Conservation (phyloP, 2,888 invertebrate species). For the Ophion costatus region DNA sequence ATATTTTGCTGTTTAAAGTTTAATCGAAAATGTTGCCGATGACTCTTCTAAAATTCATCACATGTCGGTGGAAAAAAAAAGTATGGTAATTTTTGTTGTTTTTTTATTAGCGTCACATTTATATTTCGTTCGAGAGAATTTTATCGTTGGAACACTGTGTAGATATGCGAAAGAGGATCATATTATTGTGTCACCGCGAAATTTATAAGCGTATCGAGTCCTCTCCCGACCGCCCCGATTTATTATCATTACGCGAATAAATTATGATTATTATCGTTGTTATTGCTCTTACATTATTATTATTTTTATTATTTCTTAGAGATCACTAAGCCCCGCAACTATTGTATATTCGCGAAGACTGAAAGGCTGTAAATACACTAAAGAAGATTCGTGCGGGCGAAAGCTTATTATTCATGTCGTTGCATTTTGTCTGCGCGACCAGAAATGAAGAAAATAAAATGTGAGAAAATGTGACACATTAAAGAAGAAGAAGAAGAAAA, state of each 20-base stretch:
- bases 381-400: conserved; percentile 60
- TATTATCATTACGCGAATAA: conserved; percentile 70
- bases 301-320: conserved; percentile 70
- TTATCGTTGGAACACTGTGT: conserved; percentile 70
- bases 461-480: conserved; percentile 60
- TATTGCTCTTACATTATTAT: conserved; percentile 73
- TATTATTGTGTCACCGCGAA: conserved; percentile 59
- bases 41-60: conserved; percentile 35
- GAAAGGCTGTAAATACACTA: conserved; percentile 81
- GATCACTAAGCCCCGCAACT: conserved; percentile 74
- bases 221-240: conserved; percentile 45
- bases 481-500: conserved; percentile 13
- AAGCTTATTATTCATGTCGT: conserved; percentile 60
- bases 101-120: conserved; percentile 52
- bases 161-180: conserved; percentile 71
- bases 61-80: conserved; percentile 8
- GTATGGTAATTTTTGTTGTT: neutral
- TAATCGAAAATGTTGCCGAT: neutral
- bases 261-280: conserved; percentile 75
- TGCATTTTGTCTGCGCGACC: conserved; percentile 43
- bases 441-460: conserved; percentile 56
- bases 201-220: conserved; percentile 45
- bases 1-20: conserved; percentile 37
- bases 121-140: conserved; percentile 61
- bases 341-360: conserved; percentile 83